phyloP scores from a whole-genome alignment of 2,113 vertebrate genomes.

The Apodemus sylvaticus region DNA sequence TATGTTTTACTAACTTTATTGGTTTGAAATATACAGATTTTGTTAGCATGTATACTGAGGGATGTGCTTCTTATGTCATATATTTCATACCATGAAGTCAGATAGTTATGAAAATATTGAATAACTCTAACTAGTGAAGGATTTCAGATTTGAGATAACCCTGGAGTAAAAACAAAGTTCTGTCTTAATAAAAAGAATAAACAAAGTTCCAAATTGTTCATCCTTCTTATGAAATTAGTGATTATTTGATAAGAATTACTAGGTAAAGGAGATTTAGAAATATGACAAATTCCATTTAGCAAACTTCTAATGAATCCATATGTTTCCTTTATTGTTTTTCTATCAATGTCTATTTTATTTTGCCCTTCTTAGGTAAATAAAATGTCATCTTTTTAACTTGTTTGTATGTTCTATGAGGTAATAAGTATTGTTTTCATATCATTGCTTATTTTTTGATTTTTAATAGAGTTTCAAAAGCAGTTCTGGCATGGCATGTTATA shows the following conservation, averaged over 20 bases:
- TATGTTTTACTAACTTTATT: neutral
- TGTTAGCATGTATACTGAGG: neutral
- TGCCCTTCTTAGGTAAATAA: neutral
- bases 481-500: neutral
- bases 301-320: neutral
- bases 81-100: neutral
- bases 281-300: neutral
- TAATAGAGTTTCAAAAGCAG: neutral
- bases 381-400: neutral
- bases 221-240: neutral
- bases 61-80: neutral
- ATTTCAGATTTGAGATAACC: neutral
- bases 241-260: neutral
- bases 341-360: neutral
- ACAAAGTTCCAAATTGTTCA: neutral
- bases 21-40: neutral
- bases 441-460: constrained; percentile 33
- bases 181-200: neutral
- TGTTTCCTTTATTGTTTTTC: neutral
- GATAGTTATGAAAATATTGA: constrained; percentile 40
- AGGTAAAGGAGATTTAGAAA: neutral
- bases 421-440: neutral
- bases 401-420: neutral
- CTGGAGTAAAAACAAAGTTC: neutral
- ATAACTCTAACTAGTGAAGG: neutral